Conservation (phyloP, 1,140 invertebrate genomes). For the Drosophila kohkoa region DNA sequence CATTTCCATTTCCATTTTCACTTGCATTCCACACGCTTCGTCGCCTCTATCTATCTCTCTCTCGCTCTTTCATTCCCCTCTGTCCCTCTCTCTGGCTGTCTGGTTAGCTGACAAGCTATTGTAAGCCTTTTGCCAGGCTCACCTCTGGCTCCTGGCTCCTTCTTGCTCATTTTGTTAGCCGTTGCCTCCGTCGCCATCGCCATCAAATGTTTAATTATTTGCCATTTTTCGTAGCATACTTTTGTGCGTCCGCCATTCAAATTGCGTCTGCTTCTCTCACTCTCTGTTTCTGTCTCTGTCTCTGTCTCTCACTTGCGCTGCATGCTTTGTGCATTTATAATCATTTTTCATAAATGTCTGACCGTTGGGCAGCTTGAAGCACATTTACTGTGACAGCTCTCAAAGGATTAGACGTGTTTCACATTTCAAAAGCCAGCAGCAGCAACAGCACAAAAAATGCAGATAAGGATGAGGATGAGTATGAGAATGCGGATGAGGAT, state of each 20-base stretch:
- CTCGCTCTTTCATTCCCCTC: not conserved
- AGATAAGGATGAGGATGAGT: constrained; percentile 27
- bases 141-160: constrained; percentile 3
- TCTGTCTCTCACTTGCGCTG: constrained; percentile 18
- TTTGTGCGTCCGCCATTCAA: constrained; percentile 62
- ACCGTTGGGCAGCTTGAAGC: constrained; percentile 55
- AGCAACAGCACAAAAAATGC: constrained; percentile 1
- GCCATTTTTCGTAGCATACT: constrained; percentile 60
- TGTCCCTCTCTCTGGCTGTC: constrained; percentile 9
- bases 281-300: not conserved
- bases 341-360: constrained; percentile 81
- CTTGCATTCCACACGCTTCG: constrained; percentile 31
- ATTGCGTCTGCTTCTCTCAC: constrained; percentile 14
- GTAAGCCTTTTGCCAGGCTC: constrained; percentile 16
- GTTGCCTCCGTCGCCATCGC: too few species aligned
- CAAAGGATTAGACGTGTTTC: constrained; percentile 84
- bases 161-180: constrained; percentile 16
- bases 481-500: constrained; percentile 24
- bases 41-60: constrained; percentile 26
- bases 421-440: constrained; percentile 71
- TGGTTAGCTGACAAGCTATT: constrained; percentile 38
- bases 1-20: not conserved
- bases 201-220: constrained; percentile 61
- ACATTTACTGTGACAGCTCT: constrained; percentile 81
- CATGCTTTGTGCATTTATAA: constrained; percentile 82